Evolutionary conservation across 64 coral and sea anemone genomes (phyloP).

Genomic region (Montipora efflorescens): DNA sequence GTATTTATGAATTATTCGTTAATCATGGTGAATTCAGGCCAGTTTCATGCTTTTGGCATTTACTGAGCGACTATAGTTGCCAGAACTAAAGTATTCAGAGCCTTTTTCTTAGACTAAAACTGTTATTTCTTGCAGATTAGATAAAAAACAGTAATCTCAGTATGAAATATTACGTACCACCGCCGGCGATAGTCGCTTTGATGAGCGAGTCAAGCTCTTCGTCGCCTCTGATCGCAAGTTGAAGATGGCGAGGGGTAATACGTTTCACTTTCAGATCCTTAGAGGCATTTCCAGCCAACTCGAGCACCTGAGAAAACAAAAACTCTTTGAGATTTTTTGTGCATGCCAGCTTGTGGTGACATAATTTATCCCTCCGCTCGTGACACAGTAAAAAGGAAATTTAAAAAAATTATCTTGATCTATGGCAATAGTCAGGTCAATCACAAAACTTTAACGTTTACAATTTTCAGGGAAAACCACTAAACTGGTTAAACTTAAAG

Average conservation of each 20-base stretch:
- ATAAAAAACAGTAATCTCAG: background rate
- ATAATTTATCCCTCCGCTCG: background rate
- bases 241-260: conserved; percentile 99
- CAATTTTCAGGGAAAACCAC: too few relatives aligned
- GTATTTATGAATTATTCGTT: too few relatives aligned
- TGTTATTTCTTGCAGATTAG: too few relatives aligned
- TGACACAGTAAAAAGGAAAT: background rate
- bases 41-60: too few relatives aligned
- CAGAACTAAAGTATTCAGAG: too few relatives aligned
- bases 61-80: too few relatives aligned
- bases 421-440: too few relatives aligned
- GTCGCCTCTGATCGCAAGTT: conserved; percentile 98
- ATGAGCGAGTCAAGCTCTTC: conserved; percentile 99
- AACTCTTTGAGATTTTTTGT: background rate
- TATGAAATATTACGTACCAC: conserved; percentile 74
- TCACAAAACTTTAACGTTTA: too few relatives aligned
- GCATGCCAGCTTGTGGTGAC: background rate
- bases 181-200: conserved; percentile 99
- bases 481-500: too few relatives aligned
- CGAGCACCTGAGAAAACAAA: conserved; percentile 74
- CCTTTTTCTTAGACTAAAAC: too few relatives aligned
- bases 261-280: conserved; percentile 99
- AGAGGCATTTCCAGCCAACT: conserved; percentile 99
- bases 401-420: too few relatives aligned
- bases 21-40: too few relatives aligned